Percentiles rank a stretch among this genome's conserved stretches.
phyloP scores from a whole-genome alignment of 2,113 vertebrate species.

The Perca schrenkii region DNA sequence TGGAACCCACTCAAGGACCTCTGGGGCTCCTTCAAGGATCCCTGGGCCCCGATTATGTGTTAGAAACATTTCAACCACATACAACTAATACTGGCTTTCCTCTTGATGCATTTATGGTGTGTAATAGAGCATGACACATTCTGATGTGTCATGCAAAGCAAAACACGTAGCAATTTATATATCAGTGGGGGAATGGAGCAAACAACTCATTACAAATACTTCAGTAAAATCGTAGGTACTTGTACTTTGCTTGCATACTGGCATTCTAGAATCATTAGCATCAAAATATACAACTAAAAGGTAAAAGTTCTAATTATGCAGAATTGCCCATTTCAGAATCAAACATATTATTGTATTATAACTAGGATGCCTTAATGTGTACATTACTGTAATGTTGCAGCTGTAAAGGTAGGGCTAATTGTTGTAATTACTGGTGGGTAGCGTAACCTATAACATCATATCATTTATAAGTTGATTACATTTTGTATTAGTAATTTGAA shows the following conservation, averaged over 20 bases:
- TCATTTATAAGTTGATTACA: not conserved
- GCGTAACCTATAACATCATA: not conserved
- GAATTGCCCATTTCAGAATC: not conserved
- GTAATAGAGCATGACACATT: not conserved
- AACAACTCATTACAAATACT: not conserved
- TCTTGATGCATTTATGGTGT: not conserved
- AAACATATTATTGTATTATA: not conserved
- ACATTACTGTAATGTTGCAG: not conserved
- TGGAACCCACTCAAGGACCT: not conserved
- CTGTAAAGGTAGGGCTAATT: not conserved
- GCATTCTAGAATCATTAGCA: not conserved
- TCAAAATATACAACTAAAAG: not conserved
- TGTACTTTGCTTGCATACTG: not conserved
- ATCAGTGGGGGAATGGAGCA: not conserved
- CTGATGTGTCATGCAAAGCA: not conserved
- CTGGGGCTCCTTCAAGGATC: not conserved
- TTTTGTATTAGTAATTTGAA: not conserved
- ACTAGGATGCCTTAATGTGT: not conserved
- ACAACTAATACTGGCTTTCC: not conserved
- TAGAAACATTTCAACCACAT: slow-evolving; percentile 34
- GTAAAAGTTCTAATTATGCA: not conserved
- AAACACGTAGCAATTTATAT: not conserved
- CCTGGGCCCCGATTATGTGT: not conserved
- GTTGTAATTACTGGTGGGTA: not conserved
- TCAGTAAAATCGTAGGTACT: not conserved